phyloP scores from a whole-genome alignment of 2,797 vertebrate genomes.

The Podarcis siculus region DNA sequence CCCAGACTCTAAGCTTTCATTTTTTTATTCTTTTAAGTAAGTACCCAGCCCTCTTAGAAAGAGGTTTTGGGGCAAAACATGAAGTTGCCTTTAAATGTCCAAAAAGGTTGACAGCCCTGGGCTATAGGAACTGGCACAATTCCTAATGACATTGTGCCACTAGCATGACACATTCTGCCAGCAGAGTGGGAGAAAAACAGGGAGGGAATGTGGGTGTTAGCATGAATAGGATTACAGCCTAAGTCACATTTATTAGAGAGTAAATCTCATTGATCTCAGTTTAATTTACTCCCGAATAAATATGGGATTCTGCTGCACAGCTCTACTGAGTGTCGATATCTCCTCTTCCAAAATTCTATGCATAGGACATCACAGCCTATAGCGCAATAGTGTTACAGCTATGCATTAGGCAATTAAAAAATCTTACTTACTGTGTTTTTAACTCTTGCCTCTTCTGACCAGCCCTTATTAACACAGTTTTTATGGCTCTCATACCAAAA shows the following conservation, averaged over 20 bases:
- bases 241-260: not conserved
- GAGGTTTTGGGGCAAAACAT: too few species aligned
- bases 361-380: not conserved
- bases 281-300: not conserved
- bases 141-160: too few species aligned
- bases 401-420: not conserved
- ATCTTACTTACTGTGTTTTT: conserved; percentile 65
- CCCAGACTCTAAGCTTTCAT: too few species aligned
- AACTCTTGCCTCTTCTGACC: conserved; percentile 68
- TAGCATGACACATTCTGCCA: too few species aligned
- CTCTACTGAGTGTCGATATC: not conserved
- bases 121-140: too few species aligned
- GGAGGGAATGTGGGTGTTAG: too few species aligned
- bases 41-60: too few species aligned
- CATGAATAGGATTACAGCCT: not conserved
- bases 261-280: not conserved
- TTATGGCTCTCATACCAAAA: conserved; percentile 77
- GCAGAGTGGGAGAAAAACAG: too few species aligned
- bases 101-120: too few species aligned
- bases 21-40: too few species aligned
- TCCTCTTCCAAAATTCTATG: not conserved
- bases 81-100: too few species aligned
- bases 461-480: conserved; percentile 71
- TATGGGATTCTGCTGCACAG: not conserved
- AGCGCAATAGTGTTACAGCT: not conserved